These are phyloP conservation scores for Urocynchramus pylzowi DNA, from an alignment of 2,113 vertebrate species.

Conservation along the genomic window DNA sequence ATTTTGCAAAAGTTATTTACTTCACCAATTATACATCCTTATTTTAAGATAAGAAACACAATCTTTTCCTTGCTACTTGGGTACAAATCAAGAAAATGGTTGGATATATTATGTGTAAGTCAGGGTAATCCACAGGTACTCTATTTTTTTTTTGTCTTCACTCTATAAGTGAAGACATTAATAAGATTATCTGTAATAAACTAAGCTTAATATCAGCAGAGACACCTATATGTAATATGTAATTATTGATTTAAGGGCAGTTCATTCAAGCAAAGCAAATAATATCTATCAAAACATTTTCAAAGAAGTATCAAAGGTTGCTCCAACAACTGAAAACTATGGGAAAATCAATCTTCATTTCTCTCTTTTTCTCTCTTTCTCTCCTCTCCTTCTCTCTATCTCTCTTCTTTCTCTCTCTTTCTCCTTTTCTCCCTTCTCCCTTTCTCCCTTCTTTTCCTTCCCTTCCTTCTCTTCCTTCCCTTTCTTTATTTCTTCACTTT, in stretches of 20 bases:
- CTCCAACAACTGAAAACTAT: not conserved
- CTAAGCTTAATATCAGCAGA: not conserved
- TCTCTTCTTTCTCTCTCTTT: not conserved
- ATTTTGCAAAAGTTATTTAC: not conserved
- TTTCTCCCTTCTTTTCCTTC: too few relatives aligned
- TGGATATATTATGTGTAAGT: not conserved
- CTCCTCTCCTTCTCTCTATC: not conserved
- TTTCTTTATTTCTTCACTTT: too few relatives aligned
- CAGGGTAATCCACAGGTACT: not conserved
- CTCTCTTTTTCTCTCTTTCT: not conserved
- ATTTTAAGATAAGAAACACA: not conserved
- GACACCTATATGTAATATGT: not conserved
- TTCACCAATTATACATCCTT: not conserved
- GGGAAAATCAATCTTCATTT: not conserved
- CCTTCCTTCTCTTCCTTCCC: too few relatives aligned
- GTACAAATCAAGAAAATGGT: not conserved
- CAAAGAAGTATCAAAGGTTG: not conserved
- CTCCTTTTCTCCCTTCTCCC: too few relatives aligned
- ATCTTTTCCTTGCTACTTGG: not conserved
- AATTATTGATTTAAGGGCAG: too few relatives aligned
- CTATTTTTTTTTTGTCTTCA: too few relatives aligned
- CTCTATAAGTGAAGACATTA: not conserved
- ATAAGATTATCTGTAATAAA: slow-evolving; percentile 6
- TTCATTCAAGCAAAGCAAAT: not conserved
- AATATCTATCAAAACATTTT: not conserved